Evolutionary conservation across 2,113 vertebrate genomes (phyloP), one percentile per base, ranked within the genome.

Genomic region (Otolemur garnettii): DNA sequence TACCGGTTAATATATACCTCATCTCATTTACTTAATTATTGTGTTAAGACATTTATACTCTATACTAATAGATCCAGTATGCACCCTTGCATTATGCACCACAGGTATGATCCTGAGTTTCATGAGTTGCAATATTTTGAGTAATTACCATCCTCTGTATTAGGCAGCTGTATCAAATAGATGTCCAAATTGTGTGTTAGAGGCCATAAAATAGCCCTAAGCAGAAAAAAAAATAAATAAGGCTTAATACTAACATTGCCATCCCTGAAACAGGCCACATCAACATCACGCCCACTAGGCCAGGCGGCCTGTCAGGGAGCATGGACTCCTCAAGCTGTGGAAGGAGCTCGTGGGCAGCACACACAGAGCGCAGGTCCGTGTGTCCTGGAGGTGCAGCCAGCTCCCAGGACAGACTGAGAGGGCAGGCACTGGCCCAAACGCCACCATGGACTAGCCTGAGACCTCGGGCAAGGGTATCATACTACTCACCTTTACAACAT

Each of bases 311-410:
- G 3, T 33, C 7, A 38, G 0, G 22, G 19, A 28, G 28, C 55
- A 24, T 0, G 4, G 33, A 22, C 15, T 13, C 18, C 38, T 13
- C 2, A 81, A 55, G 45, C 64, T 45, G n/a, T 3, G 0, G 0
- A 15, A 12, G 28, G 24, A 69, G 4, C n/a, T 3, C 0, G 7
- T 3, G 1, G 4, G 14, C 0, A 2, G 45, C 64, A 13, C 57
- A 14, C 18, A 7, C 33, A 2, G 14, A 12, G 33, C 10, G 7
- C 7, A 2, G 13, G 0, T 57, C 15, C 21, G 7, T 6, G 57
- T 1, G 35, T 57, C 68, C 38, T 0, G 8, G 64, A 9, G 1
- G 28, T 4, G 3, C 0, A 6, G 42, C 55, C 28, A 2, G 57
- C 35, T 0, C 50, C 57, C 7, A 3, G 17, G 38, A 5, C 59